These are phyloP conservation scores for Nesometra sesokonis DNA, from an alignment of 35 echinoderm and acorn worm species.

Conservation along the genomic window DNA sequence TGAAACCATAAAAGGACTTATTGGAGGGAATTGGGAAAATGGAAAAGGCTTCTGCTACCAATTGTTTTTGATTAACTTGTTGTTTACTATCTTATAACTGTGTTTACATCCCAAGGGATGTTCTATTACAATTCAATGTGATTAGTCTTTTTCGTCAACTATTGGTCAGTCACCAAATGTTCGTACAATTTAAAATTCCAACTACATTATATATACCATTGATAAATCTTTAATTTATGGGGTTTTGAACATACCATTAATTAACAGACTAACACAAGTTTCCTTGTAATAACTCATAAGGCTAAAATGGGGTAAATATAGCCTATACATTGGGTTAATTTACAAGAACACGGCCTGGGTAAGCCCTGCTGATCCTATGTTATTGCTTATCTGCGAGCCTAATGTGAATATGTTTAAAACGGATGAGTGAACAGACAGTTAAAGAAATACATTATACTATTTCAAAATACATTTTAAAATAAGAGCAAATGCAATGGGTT, in stretches of 20 bases:
- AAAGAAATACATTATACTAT: neutral
- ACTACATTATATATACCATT: neutral
- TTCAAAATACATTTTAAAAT: neutral
- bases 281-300: neutral
- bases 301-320: neutral
- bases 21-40: no score
- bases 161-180: no score
- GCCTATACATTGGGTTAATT: neutral
- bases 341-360: neutral
- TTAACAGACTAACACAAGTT: neutral
- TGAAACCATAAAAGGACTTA: no score
- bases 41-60: no score
- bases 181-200: neutral
- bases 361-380: neutral
- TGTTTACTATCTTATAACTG: no score
- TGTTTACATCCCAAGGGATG: no score
- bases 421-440: neutral
- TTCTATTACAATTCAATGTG: no score
- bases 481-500: no score
- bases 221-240: neutral
- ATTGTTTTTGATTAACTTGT: no score
- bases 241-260: neutral
- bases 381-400: neutral
- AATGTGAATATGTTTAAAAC: neutral
- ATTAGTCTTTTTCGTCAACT: no score